Evolutionary conservation across 2,113 vertebrate genomes (phyloP).

Genomic region (Hiodon alosoides): DNA sequence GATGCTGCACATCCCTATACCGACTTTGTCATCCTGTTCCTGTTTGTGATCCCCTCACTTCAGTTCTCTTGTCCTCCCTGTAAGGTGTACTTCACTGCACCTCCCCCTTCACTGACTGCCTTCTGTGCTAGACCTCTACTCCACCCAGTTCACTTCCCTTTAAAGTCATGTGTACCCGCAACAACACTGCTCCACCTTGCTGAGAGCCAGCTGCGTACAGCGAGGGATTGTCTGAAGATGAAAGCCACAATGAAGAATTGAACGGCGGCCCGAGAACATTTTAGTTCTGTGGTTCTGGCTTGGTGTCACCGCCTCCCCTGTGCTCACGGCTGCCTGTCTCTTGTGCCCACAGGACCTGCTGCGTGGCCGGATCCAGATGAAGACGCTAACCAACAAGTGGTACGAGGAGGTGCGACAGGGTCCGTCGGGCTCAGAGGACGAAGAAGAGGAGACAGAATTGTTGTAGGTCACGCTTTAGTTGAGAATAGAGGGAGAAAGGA

Average conservation of each 20-base stretch:
- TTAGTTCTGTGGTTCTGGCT: background rate
- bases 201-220: too few species aligned
- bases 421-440: constrained; percentile 91
- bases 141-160: too few species aligned
- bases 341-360: constrained; percentile 74
- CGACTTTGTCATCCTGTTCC: too few species aligned
- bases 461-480: constrained; percentile 54
- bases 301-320: background rate
- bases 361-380: constrained; percentile 94
- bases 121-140: too few species aligned
- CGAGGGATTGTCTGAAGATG: too few species aligned
- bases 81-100: too few species aligned
- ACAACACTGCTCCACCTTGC: too few species aligned
- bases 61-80: background rate
- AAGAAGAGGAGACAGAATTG: constrained; percentile 87
- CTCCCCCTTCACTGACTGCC: too few species aligned
- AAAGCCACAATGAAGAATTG: background rate
- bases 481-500: background rate
- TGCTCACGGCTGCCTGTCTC: background rate
- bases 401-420: constrained; percentile 97
- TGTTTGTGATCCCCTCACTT: background rate
- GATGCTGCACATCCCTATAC: too few species aligned
- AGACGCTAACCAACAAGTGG: constrained; percentile 96
- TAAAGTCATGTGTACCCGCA: too few species aligned
- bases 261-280: background rate